A percentile compares a stretch with the other conserved stretches of the same genome.
These are phyloP conservation scores for Paedocypris sp. DNA, from an alignment of 2,113 vertebrate species.

Conservation along the genomic window DNA sequence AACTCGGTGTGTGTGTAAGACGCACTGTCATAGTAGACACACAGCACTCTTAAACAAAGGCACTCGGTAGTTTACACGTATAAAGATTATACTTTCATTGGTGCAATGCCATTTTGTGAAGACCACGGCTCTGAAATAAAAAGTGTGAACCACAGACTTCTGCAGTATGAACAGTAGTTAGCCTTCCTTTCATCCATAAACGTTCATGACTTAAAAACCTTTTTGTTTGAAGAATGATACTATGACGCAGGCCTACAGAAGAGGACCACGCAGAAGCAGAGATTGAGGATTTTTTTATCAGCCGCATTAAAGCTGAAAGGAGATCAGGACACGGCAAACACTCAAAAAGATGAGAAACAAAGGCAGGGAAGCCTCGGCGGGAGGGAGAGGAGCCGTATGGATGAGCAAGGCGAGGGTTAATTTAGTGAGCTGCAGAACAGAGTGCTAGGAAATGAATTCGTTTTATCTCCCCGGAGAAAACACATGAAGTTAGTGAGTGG, in stretches of 20 bases:
- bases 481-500: constrained; percentile 17
- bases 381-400: background rate
- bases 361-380: background rate
- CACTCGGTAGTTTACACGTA: too few species aligned
- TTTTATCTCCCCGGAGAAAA: constrained; percentile 12
- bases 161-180: too few species aligned
- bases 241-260: background rate
- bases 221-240: background rate
- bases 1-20: too few species aligned
- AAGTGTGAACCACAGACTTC: too few species aligned
- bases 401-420: background rate
- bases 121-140: too few species aligned
- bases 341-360: background rate
- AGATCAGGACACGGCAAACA: background rate
- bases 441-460: constrained; percentile 7
- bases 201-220: too few species aligned
- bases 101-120: too few species aligned
- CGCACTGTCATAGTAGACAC: too few species aligned
- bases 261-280: background rate
- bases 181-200: too few species aligned
- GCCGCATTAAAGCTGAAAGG: background rate
- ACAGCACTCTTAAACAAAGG: too few species aligned
- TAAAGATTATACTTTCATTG: too few species aligned
- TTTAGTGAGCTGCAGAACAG: constrained; percentile 9
- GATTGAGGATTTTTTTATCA: background rate